phyloP scores from a whole-genome alignment of 2,888 invertebrate genomes.

The Formica aserva region DNA sequence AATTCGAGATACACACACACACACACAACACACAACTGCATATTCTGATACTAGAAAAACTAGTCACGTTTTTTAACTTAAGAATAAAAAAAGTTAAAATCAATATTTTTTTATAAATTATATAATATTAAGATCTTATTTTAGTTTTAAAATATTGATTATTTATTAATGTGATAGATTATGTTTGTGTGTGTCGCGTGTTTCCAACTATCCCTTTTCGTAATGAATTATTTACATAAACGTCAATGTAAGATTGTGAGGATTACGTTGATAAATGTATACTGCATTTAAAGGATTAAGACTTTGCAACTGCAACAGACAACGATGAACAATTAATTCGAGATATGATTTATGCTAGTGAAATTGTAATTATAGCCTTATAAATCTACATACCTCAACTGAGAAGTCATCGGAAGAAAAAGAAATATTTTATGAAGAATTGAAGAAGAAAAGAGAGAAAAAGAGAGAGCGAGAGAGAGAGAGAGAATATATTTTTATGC shows the following conservation, averaged over 20 bases:
- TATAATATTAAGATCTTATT: not conserved
- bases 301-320: not conserved
- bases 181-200: not conserved
- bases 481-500: not conserved
- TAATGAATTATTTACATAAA: slow-evolving; percentile 18
- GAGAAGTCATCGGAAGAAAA: not conserved
- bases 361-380: slow-evolving; percentile 14
- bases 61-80: slow-evolving; percentile 11
- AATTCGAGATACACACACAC: not conserved
- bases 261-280: slow-evolving; percentile 10
- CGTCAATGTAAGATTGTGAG: slow-evolving; percentile 3
- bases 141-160: not conserved
- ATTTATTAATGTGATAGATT: not conserved
- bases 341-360: not conserved
- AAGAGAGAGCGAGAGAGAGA: too few species aligned
- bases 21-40: not conserved
- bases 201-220: not conserved
- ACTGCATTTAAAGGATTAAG: not conserved
- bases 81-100: not conserved
- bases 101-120: not conserved
- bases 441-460: not conserved
- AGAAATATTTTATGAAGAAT: slow-evolving; percentile 17
- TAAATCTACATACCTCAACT: slow-evolving; percentile 12
- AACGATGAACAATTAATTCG: slow-evolving; percentile 7
- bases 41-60: not conserved